Base-by-base conservation (phyloP, 2,113 vertebrate genomes). In the Monopterus albus region DNA sequence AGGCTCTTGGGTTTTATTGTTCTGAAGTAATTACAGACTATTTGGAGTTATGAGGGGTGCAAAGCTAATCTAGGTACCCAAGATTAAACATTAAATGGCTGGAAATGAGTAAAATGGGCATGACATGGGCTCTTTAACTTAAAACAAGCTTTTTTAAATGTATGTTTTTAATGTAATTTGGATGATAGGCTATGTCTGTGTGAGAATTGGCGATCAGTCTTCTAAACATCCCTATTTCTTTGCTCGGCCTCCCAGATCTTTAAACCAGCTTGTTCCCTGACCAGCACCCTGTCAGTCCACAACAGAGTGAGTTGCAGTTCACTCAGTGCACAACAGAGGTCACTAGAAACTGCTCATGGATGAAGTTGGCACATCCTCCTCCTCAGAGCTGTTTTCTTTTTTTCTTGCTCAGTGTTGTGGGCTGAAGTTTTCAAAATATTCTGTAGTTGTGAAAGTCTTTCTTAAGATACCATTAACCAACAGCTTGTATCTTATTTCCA, bases 401-500 rank as follows among this genome's bases (percentile, higher is more conserved):
- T 29, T 50, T 38, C 53, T 43, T 35, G 25, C 28, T 14, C 45
- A 59, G 39, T 18, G 31, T 61, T 63, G 25, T 57, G 40, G 50
- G 63, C 23, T 29, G 11, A 72, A 75, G 15, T 66, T 71, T 18
- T 47, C 33, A 45, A 75, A 82, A 75, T 63, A 60, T 75, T 68
- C 72, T 73, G 55, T 7, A 52, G 76, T 61, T 42, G 72, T 75
- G 47, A 58, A 85, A 74, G 50, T 66, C 72, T 28, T 61, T 72
- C 72, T 87, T 69, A 70, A 86, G 69, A 61, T 61, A 59, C 47
- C 39, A 56, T 82, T 78, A 83, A 67, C 65, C 82, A 88, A 79
- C 87, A 87, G 85, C 85, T 79, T 89, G 76, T 81, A 43, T 88
- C 81, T 83, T 80, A 72, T 83, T 82, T 83, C 65, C 56, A 47